phyloP scores from a whole-genome alignment of 2,797 vertebrate species.

The Danionella dracula region DNA sequence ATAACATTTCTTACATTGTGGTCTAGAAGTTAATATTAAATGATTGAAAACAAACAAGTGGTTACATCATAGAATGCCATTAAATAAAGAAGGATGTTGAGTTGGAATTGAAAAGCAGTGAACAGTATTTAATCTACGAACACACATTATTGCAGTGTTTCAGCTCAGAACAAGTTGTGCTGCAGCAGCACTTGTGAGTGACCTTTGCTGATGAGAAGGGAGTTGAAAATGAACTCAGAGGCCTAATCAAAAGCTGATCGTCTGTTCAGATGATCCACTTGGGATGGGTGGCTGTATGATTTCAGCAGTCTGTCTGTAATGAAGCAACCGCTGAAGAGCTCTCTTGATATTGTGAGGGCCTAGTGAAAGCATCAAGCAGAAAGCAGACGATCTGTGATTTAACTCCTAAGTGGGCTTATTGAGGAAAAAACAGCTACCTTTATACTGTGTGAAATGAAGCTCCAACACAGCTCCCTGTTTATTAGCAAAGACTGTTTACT shows the following conservation, averaged over 20 bases:
- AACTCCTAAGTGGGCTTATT: slow-evolving; percentile 30
- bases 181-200: slow-evolving; percentile 6
- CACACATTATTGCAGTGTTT: no score
- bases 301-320: slow-evolving; percentile 31
- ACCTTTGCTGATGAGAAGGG: slow-evolving; percentile 40
- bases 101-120: no score
- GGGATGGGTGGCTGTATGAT: slow-evolving; percentile 26
- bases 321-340: slow-evolving; percentile 29
- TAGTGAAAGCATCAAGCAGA: neutral
- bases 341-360: slow-evolving; percentile 22
- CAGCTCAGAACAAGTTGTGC: neutral
- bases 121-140: no score
- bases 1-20: no score
- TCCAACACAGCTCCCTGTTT: slow-evolving; percentile 4
- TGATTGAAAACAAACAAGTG: no score
- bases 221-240: slow-evolving; percentile 5
- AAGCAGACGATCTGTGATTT: slow-evolving; percentile 28
- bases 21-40: no score
- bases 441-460: neutral
- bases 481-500: neutral
- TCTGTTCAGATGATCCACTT: slow-evolving; percentile 34
- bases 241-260: slow-evolving; percentile 40
- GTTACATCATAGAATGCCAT: no score
- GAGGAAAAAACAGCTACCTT: slow-evolving; percentile 1
- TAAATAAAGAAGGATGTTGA: no score